Evolutionary conservation across 2,797 vertebrate genomes (phyloP).

Genomic region (Scyliorhinus canicula): DNA sequence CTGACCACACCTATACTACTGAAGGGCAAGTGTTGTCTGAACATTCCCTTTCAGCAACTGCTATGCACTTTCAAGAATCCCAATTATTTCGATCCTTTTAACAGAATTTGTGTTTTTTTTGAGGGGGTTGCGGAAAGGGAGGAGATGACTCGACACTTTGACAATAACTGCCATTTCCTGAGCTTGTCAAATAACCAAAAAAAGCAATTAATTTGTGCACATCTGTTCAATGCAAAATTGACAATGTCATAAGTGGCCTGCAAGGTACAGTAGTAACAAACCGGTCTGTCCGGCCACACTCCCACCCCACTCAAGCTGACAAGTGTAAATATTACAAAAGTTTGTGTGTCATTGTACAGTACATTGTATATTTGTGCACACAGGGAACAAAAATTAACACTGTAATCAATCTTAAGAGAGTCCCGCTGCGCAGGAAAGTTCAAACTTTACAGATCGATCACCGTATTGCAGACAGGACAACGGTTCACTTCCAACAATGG

Average conservation of each 20-base stretch:
- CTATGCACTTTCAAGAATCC: not conserved
- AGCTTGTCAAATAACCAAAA: not conserved
- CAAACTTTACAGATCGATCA: constrained; percentile 18
- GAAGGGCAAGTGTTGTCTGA: not conserved
- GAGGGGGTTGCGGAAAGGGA: too few species aligned
- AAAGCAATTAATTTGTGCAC: not conserved
- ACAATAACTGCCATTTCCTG: not conserved
- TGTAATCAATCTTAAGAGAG: constrained; percentile 11
- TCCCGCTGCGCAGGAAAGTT: not conserved
- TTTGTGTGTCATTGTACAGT: constrained; percentile 22
- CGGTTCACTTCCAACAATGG: not conserved
- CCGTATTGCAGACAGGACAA: not conserved
- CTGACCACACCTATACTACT: not conserved
- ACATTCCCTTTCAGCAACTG: not conserved
- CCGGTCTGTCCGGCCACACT: not conserved
- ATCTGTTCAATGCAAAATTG: constrained; percentile 36
- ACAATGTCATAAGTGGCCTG: constrained; percentile 19
- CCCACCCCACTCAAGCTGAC: not conserved
- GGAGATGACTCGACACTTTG: not conserved
- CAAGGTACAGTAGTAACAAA: constrained; percentile 17
- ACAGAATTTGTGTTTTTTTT: too few species aligned
- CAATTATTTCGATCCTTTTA: not conserved
- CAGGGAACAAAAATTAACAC: constrained; percentile 30
- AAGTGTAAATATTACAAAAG: constrained; percentile 22
- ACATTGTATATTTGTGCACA: constrained; percentile 23